A percentile compares a stretch with the other conserved stretches of the same genome.
Conservation (phyloP, 2,113 vertebrate species). For the Zosterops japonicus region DNA sequence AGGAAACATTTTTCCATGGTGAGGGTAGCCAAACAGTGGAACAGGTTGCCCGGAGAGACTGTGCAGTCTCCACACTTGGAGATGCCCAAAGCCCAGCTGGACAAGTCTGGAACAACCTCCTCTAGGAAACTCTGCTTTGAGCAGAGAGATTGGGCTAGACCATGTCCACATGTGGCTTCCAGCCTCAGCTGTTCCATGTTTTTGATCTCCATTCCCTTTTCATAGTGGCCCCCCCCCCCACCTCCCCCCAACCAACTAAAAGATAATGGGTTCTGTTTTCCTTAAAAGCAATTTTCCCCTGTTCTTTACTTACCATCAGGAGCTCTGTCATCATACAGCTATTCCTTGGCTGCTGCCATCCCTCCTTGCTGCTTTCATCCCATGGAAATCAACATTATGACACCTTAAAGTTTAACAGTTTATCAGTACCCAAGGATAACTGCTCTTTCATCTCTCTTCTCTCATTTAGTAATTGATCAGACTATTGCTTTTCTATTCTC, state of each 20-base stretch:
- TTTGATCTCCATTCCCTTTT: background rate
- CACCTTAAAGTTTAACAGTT: background rate
- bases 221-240: background rate
- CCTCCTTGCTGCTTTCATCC: background rate
- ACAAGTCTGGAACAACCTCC: background rate
- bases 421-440: background rate
- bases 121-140: background rate
- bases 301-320: background rate
- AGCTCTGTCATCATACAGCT: background rate
- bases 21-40: background rate
- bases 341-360: background rate
- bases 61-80: background rate
- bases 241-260: background rate
- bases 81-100: background rate
- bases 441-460: background rate
- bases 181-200: background rate
- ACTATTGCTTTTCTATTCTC: background rate
- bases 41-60: background rate
- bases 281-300: background rate
- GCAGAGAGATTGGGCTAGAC: background rate
- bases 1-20: background rate
- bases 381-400: background rate
- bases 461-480: background rate
- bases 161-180: background rate
- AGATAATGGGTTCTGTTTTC: background rate